Evolutionary conservation across 1,140 invertebrate species (phyloP), one percentile per base, ranked within the genome.

Genomic region (Thaumetopoea pityocampa): DNA sequence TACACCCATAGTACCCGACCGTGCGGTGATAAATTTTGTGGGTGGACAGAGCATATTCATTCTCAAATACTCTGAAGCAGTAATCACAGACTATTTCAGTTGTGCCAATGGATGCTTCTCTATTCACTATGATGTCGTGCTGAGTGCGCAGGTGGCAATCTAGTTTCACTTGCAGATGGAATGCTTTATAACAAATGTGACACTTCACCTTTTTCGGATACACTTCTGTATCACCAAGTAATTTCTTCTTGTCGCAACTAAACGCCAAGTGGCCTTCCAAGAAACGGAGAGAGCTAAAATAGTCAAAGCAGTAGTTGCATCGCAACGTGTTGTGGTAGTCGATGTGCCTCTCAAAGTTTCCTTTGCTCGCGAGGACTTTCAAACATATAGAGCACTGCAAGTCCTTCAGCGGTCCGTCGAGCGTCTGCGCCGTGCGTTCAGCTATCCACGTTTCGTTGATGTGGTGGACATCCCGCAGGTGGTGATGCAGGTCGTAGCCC

Each of bases 221-320:
- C 3, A 67, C 47, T 51, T 86, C 85, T 6, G 74, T 79, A 23
- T 81, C 69, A 5, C 83, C 83, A 8, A 86, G 36, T 2, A 86
- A 33, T 27, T 77, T 77, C 37, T 78, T 85, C 45, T 83, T 82
- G 1, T 79, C 74, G 41, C 85, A 86, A 24, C 65, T 68, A 40
- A 84, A 85, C 0, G 62, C 48, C 2, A 84, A 40, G 46, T 86
- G 85, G 0, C 80, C 82, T 43, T 85, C 79, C 7, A 85, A 48
- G 51, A 85, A 85, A 9, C 65, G 52, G n/a, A 68, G 58, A 3
- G 65, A 57, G 38, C 67, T 77, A 47, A 86, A 86, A 46, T 80
- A 84, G 16, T 85, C 72, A 23, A 79, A 85, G 38, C 85, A 86
- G 40, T 86, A 86, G 52, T 85, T 86, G 59, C 85, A 86, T 10